Base-by-base conservation (phyloP, 2,888 invertebrate species). In the Leuctra nigra region DNA sequence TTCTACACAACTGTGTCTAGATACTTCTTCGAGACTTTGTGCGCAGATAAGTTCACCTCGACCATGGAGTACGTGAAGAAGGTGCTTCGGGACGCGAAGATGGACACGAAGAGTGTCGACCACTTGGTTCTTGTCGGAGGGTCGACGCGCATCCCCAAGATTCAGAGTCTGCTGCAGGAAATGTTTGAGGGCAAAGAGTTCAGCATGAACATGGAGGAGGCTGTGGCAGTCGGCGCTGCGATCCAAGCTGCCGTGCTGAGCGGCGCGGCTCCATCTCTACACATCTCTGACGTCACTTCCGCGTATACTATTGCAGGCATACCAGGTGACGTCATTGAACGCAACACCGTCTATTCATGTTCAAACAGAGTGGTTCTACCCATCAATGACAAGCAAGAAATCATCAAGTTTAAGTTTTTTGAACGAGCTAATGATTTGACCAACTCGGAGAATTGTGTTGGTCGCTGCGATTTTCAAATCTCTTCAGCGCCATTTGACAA, bases 11-110 rank as follows among this genome's bases (percentile, higher is more conserved):
- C 87, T 53, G 89, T 98, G 70, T 95, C 96, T 14, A 81, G 96
- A 66, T 97, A 97, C 58, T 84, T 95, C 68, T 99, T 98, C 72
- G 98, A 99, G 73, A 97, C 97, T 72, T 78, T 99, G 68, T 92
- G 92, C 72, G 90, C 93, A 9, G 97, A 98, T 73, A 78, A 98
- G 64, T 97, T 99, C 87, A 82, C 95, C 62, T 87, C 88, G 61
- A 97, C 96, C 60, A 83, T 99, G 80, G 94, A 96, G 68, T 96
- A 96, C 4, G 97, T 98, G 0, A 96, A 98, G 75, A 97, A 96
- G 75, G 86, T 96, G 4, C 77, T 98, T 56, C 83, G 91, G 60
- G 83, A 92, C 60, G 95, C 97, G 61, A 96, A 97, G 74, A 85
- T 98, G 85, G 94, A 96, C 77, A 98, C 97, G 73, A 75, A 84